Conservation (phyloP, 2,888 invertebrate species). For the Drosophila siamana region DNA sequence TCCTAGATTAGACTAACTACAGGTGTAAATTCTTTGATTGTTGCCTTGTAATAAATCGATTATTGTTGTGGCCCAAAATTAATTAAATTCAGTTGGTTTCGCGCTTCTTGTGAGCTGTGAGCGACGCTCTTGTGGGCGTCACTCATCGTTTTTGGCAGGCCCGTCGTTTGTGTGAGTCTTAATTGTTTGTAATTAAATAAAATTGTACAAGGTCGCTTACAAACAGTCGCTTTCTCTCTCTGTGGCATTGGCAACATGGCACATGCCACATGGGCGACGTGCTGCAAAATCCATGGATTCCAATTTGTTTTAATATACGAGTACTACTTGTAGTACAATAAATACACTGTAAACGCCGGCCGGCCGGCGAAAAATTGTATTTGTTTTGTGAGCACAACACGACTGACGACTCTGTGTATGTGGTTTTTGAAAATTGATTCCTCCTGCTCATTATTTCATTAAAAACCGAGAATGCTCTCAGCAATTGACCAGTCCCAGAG, state of each 20-base stretch:
- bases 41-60: constrained; percentile 7
- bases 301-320: constrained; percentile 77
- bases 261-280: constrained; percentile 13
- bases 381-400: constrained; percentile 43
- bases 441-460: constrained; percentile 81
- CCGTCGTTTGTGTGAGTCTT: constrained; percentile 42
- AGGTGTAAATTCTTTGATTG: no score
- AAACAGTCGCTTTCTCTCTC: constrained; percentile 21
- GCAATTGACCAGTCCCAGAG: constrained; percentile 31
- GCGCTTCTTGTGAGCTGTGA: constrained; percentile 3
- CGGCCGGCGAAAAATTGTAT: constrained; percentile 70
- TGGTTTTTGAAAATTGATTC: constrained; percentile 72
- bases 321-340: constrained; percentile 45
- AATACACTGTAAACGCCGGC: constrained; percentile 64
- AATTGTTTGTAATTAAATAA: constrained; percentile 83
- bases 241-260: constrained; percentile 33
- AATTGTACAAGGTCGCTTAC: constrained; percentile 81
- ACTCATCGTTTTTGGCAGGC: constrained; percentile 48
- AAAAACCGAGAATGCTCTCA: constrained; percentile 39
- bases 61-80: constrained; percentile 14
- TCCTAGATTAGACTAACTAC: no score
- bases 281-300: constrained; percentile 63
- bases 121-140: constrained; percentile 33
- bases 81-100: constrained; percentile 44
- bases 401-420: no score